A percentile compares a stretch with the other conserved stretches of the same genome.
Evolutionary conservation across 2,113 vertebrate species (phyloP).

Genomic region (Sakesphorus luctuosus): DNA sequence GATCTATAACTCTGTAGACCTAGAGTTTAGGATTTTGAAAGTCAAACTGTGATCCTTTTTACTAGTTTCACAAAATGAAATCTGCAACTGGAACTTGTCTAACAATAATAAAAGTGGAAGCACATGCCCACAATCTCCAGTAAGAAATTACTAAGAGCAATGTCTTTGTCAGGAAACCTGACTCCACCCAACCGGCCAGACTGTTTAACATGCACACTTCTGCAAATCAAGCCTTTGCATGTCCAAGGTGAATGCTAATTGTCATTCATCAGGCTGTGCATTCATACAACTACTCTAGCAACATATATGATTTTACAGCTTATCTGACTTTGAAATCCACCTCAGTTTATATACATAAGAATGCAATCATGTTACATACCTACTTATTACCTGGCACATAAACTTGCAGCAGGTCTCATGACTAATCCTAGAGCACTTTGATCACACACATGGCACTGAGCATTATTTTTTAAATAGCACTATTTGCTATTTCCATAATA

Average conservation of each 20-base stretch:
- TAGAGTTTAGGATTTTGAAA: background rate
- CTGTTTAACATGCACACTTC: background rate
- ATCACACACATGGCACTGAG: background rate
- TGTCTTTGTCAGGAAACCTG: background rate
- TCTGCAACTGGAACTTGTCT: background rate
- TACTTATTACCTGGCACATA: background rate
- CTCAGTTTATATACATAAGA: background rate
- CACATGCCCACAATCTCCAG: background rate
- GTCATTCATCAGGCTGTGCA: background rate
- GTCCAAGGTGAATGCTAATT: background rate
- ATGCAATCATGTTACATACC: background rate
- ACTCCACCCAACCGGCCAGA: background rate
- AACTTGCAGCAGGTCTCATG: background rate
- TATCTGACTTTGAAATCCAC: background rate
- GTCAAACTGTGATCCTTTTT: background rate
- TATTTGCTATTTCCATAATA: background rate
- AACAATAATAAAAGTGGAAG: background rate
- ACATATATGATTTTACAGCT: background rate
- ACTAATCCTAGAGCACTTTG: background rate
- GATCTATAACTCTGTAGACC: background rate
- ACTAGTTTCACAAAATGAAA: background rate
- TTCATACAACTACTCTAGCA: background rate
- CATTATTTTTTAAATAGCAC: background rate
- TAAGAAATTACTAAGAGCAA: background rate
- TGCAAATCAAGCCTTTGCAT: background rate